phyloP scores from a whole-genome alignment of 2,797 vertebrate species.

The Rallus crepitans region DNA sequence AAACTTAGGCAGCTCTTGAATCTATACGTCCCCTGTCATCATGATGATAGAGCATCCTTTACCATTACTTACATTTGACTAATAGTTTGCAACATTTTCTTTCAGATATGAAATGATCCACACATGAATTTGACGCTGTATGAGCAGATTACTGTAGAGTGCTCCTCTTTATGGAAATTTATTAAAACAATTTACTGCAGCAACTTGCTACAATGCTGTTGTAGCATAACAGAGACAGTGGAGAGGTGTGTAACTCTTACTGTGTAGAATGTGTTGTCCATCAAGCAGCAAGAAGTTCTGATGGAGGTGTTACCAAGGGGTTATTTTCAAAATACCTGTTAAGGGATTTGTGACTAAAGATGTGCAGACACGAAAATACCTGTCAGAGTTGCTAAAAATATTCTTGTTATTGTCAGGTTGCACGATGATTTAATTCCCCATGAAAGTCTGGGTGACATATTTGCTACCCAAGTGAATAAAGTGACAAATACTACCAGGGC shows the following conservation, averaged over 20 bases:
- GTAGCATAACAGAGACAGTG: neutral
- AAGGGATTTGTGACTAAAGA: slow-evolving; percentile 48
- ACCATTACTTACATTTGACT: neutral
- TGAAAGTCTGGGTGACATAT: slow-evolving; percentile 72
- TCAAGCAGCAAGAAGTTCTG: neutral
- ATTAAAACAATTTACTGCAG: slow-evolving; percentile 6
- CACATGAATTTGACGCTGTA: neutral
- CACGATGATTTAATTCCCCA: slow-evolving; percentile 72
- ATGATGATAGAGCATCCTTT: neutral
- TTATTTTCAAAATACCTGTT: slow-evolving; percentile 44
- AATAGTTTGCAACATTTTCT: neutral
- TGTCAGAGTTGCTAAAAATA: slow-evolving; percentile 70
- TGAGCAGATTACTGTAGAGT: neutral
- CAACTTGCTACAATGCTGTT: neutral
- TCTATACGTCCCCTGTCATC: neutral
- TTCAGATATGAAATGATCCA: neutral
- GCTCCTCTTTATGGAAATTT: neutral
- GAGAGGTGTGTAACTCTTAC: neutral
- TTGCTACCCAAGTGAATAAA: slow-evolving; percentile 67
- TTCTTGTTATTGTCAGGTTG: slow-evolving; percentile 63
- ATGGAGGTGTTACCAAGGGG: neutral
- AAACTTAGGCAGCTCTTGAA: neutral
- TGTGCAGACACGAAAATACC: slow-evolving; percentile 27
- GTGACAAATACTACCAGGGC: slow-evolving; percentile 67
- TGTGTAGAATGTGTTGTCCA: neutral